These are phyloP conservation scores for Xestia c-nigrum DNA, from an alignment of 2,888 invertebrate genomes.

Conservation along the genomic window DNA sequence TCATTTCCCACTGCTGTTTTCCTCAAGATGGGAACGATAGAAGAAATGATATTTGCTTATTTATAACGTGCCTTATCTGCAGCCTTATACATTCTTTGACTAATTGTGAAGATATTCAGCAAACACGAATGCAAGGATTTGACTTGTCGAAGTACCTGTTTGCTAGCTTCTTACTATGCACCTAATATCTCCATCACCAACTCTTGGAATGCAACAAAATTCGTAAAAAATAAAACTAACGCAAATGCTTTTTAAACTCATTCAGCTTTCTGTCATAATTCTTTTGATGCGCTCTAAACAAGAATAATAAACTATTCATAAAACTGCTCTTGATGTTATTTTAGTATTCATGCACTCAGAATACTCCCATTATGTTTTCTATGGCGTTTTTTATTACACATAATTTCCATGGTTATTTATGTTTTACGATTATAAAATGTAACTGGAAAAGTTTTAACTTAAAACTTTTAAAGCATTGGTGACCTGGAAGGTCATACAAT, in stretches of 20 bases:
- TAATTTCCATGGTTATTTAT: conserved; percentile 42
- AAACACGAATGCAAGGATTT: background rate
- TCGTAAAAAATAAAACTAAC: conserved; percentile 21
- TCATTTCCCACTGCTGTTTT: background rate
- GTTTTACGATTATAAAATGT: conserved; percentile 57
- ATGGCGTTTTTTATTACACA: conserved; percentile 51
- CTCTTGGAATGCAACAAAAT: conserved; percentile 6
- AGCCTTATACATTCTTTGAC: background rate
- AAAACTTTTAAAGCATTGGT: conserved; percentile 28
- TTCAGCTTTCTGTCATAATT: conserved; percentile 47
- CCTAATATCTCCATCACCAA: conserved; percentile 10
- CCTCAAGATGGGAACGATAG: too few relatives aligned
- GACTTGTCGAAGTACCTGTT: background rate
- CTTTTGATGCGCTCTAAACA: conserved; percentile 52
- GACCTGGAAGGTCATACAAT: conserved; percentile 61
- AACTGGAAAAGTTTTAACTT: conserved; percentile 45
- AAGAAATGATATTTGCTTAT: too few relatives aligned
- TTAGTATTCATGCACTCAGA: conserved; percentile 45
- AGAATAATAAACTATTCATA: conserved; percentile 45
- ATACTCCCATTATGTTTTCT: conserved; percentile 41
- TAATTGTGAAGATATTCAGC: background rate
- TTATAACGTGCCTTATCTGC: background rate
- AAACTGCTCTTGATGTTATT: conserved; percentile 51
- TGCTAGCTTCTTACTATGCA: background rate
- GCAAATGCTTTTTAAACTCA: conserved; percentile 20